Base-by-base conservation (phyloP, 2,797 vertebrate genomes). In the Rachycentron canadum region DNA sequence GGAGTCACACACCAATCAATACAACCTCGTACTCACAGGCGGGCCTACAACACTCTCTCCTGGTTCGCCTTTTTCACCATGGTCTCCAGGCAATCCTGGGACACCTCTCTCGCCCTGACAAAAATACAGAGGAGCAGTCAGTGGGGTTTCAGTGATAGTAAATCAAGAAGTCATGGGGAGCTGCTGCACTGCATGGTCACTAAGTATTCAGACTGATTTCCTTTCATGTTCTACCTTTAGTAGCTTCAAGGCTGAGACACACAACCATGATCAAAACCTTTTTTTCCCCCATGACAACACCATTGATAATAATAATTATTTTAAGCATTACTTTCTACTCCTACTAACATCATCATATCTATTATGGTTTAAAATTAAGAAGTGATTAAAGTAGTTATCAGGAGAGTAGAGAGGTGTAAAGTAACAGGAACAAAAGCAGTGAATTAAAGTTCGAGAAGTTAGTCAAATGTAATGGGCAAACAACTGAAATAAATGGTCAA, bases 41-140 rank as follows among this genome's bases (percentile, higher is more conserved):
- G 88, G 88, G 61, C 97, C 98, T 23, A 91, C 93, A 78, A 95
- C 78, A 60, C 95, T 95, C 78, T 94, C 73, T 58, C 97, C 98
- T 40, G 96, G 94, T 36, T 97, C 96, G 0, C 98, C 98, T 81
- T 92, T 95, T 64, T 99, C 97, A 36, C 97, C 98, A 0, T 96
- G 94, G n/a, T 96, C 93, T 76, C 98, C 98, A 8, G 96, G 96
- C 53, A 98, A 77, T 50, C 98, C 98, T 5, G 97, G 97, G 0
- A 99, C 92, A n/a, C 98, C 98, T 92, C 98, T 92, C 88, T 99
- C 98, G 12, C 98, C 98, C 98, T 99, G 88, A 64, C 62, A 69
- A 69, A 79, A 85, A 81, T 34, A 87, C 41, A 91, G 72, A 21
- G 10, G 43, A 85, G 45, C 28, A 53, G 56, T 83, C 57, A 61